Conservation (phyloP, 2,888 invertebrate genomes). For the Nomada flava region DNA sequence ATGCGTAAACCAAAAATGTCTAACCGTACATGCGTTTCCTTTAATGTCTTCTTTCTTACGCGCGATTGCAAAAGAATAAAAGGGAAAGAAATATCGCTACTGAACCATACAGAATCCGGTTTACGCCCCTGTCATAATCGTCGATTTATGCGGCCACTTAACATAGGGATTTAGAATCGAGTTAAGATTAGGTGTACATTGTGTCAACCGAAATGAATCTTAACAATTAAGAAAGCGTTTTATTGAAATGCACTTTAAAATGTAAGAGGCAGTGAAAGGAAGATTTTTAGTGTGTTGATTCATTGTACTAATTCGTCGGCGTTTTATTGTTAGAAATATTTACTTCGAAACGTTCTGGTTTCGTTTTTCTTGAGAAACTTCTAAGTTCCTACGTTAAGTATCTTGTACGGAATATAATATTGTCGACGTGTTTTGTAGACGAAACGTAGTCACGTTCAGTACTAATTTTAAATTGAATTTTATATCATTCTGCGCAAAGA, state of each 20-base stretch:
- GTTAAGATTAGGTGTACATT: constrained; percentile 41
- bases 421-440: constrained; percentile 34
- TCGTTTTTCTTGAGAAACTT: constrained; percentile 20
- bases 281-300: constrained; percentile 40
- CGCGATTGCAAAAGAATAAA: neutral
- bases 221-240: constrained; percentile 32
- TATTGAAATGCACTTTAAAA: constrained; percentile 35
- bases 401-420: constrained; percentile 43
- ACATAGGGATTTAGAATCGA: constrained; percentile 62
- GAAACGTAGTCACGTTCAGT: constrained; percentile 32
- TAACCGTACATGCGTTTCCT: neutral
- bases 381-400: constrained; percentile 64
- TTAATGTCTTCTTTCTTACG: neutral
- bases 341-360: constrained; percentile 26
- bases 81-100: neutral
- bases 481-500: constrained; percentile 16
- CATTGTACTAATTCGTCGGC: constrained; percentile 18
- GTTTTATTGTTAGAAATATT: constrained; percentile 26
- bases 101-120: constrained; percentile 3
- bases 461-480: constrained; percentile 34
- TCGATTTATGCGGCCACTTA: constrained; percentile 59
- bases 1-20: neutral
- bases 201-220: constrained; percentile 18
- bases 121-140: constrained; percentile 37
- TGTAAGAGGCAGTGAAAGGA: constrained; percentile 10